These are phyloP conservation scores for Busseola fusca DNA, from an alignment of 2,888 invertebrate species.

Conservation along the genomic window DNA sequence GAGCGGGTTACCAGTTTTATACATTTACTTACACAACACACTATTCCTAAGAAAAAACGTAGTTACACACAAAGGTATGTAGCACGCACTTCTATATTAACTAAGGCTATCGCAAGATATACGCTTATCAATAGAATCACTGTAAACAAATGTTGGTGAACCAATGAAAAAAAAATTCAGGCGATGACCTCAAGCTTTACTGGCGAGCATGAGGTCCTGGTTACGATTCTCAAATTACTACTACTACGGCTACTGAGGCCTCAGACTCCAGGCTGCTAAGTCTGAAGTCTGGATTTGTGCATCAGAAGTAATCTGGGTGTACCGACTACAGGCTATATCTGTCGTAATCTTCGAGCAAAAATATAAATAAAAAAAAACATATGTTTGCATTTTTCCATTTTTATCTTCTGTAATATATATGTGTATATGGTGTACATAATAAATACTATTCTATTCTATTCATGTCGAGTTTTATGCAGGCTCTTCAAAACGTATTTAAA, in stretches of 20 bases:
- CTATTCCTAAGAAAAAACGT: slow-evolving; percentile 12
- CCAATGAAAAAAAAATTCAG: no score
- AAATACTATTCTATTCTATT: no score
- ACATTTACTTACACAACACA: slow-evolving; percentile 29
- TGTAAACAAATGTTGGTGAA: no score
- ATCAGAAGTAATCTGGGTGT: not conserved
- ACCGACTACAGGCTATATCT: not conserved
- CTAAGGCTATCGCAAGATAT: not conserved
- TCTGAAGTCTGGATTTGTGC: not conserved
- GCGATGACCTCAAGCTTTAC: no score
- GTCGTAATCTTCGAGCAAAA: not conserved
- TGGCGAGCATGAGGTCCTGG: not conserved
- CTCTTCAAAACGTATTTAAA: not conserved
- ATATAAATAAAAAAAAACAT: no score
- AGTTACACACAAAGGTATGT: not conserved
- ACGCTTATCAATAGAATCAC: not conserved
- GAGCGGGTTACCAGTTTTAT: slow-evolving; percentile 21
- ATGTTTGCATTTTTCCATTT: no score
- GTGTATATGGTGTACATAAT: no score
- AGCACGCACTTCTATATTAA: not conserved
- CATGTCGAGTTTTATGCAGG: not conserved
- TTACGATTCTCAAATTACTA: not conserved
- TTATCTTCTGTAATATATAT: no score
- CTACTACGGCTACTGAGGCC: not conserved
- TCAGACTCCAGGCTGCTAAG: not conserved